phyloP scores from a whole-genome alignment of 2,888 invertebrate genomes.

The Tetheella fluctuosa region DNA sequence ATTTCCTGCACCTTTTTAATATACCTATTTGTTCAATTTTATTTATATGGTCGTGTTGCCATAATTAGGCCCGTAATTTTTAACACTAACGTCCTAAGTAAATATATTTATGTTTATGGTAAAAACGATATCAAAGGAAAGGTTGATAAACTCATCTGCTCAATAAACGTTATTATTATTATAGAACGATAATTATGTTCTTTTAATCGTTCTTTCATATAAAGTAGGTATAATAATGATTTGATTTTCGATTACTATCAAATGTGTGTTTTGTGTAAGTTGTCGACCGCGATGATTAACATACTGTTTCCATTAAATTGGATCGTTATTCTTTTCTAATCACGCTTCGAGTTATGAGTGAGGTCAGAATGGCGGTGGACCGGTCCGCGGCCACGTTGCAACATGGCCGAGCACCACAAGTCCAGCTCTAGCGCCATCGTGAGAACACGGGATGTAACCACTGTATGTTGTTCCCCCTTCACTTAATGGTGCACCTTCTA shows the following conservation, averaged over 20 bases:
- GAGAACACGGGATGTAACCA: conserved; percentile 65
- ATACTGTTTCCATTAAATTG: conserved; percentile 52
- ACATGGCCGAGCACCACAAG: conserved; percentile 66
- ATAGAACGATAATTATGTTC: conserved; percentile 49
- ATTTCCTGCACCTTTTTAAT: background rate
- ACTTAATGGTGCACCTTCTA: conserved; percentile 28
- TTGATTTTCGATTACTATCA: conserved; percentile 48
- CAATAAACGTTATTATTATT: too few relatives aligned
- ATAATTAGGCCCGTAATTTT: background rate
- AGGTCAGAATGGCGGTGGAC: conserved; percentile 64
- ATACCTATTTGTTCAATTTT: background rate
- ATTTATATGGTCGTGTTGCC: too few relatives aligned
- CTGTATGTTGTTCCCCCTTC: conserved; percentile 47
- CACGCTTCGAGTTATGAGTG: conserved; percentile 47
- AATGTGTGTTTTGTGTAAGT: conserved; percentile 41
- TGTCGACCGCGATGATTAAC: conserved; percentile 48
- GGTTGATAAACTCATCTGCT: conserved; percentile 51
- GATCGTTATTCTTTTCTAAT: conserved; percentile 61
- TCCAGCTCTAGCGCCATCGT: conserved; percentile 63
- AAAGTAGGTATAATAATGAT: conserved; percentile 49
- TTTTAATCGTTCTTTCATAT: conserved; percentile 36
- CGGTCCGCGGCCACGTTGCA: conserved; percentile 67
- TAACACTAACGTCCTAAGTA: background rate
- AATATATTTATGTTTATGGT: conserved; percentile 25
- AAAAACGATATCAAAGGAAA: conserved; percentile 28